Evolutionary conservation across 2,888 invertebrate genomes (phyloP).

Genomic region (Himalopsyche tibetana): DNA sequence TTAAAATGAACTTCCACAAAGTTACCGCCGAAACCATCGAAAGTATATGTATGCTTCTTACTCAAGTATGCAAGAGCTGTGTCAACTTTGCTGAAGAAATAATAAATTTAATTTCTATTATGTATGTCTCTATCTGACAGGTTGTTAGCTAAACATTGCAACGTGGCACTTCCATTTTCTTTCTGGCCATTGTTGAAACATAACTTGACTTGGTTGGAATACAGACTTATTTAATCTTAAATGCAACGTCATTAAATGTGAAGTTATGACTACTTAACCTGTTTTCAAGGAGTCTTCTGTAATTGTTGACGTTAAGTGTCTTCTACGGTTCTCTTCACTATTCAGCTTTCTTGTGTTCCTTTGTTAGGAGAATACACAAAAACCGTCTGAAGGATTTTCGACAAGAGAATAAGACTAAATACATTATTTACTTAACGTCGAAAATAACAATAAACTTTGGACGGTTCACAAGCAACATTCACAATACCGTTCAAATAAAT

Average conservation of each 20-base stretch:
- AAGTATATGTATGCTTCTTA: too few species aligned
- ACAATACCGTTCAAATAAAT: too few species aligned
- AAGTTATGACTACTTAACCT: slow-evolving; percentile 34
- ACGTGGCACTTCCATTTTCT: not conserved
- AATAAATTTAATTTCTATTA: too few species aligned
- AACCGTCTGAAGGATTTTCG: not conserved
- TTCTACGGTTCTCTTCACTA: not conserved
- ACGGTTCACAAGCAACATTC: too few species aligned
- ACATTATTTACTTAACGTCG: too few species aligned
- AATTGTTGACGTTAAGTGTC: slow-evolving; percentile 19
- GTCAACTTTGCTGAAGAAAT: too few species aligned
- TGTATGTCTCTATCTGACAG: not conserved
- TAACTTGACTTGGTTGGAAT: not conserved
- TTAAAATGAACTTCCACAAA: too few species aligned
- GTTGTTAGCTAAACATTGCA: slow-evolving; percentile 11
- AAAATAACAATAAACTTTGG: too few species aligned
- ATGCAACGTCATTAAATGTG: slow-evolving; percentile 30
- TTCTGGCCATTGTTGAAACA: slow-evolving; percentile 24
- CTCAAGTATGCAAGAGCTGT: too few species aligned
- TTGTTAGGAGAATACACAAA: slow-evolving; percentile 24
- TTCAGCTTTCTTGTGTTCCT: slow-evolving; percentile 18
- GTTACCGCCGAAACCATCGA: too few species aligned
- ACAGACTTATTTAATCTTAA: slow-evolving; percentile 16
- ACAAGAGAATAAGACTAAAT: too few species aligned
- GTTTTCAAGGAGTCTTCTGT: not conserved